Evolutionary conservation across 2,888 invertebrate genomes (phyloP).

Genomic region (Macrosoma leucophasiata): DNA sequence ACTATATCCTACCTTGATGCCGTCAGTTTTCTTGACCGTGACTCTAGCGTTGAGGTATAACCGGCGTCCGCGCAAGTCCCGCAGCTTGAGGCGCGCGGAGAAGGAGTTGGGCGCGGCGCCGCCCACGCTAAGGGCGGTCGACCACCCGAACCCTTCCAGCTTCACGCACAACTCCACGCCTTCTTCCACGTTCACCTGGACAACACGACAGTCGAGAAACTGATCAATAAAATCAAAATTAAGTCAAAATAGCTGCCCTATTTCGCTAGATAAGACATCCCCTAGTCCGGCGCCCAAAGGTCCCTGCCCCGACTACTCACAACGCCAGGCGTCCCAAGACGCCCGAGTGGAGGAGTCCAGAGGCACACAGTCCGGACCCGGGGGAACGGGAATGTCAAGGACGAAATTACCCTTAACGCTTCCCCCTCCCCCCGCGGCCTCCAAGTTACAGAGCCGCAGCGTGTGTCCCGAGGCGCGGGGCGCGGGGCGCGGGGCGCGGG

Average conservation of each 20-base stretch:
- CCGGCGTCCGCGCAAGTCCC: constrained; percentile 83
- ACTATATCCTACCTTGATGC: constrained; percentile 74
- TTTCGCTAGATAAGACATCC: background rate
- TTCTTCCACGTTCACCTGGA: constrained; percentile 82
- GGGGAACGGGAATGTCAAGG: no score
- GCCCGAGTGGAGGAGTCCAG: no score
- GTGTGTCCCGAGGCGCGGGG: no score
- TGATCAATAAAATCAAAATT: background rate
- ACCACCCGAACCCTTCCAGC: constrained; percentile 88
- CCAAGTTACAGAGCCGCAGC: no score
- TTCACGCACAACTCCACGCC: constrained; percentile 84
- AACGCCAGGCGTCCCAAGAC: no score
- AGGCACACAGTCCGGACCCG: no score
- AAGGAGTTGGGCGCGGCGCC: constrained; percentile 60
- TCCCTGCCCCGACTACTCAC: no score
- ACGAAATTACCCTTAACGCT: no score
- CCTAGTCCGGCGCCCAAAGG: no score
- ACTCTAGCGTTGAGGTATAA: constrained; percentile 84
- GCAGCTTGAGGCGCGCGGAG: constrained; percentile 81
- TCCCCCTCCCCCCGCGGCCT: no score
- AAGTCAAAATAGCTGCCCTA: background rate
- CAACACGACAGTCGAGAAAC: background rate
- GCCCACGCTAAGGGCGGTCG: constrained; percentile 77
- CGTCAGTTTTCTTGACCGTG: constrained; percentile 52
- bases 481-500: no score